Conservation (phyloP, 2,888 invertebrate species). For the Timema podura region DNA sequence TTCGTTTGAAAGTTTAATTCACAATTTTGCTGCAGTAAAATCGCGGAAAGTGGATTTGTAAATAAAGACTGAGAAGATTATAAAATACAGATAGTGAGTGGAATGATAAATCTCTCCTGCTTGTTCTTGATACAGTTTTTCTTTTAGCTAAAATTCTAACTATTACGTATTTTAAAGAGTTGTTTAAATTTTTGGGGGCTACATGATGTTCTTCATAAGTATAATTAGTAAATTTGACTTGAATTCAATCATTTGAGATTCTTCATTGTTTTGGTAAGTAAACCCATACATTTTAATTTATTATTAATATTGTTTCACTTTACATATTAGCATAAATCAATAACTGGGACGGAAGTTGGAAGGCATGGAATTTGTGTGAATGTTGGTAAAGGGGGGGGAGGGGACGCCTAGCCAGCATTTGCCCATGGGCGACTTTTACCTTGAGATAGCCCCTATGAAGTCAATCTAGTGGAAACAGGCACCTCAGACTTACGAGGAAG, state of each 20-base stretch:
- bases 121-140: not conserved
- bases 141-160: not conserved
- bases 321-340: not conserved
- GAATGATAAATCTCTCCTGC: too few relatives aligned
- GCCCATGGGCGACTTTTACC: conserved; percentile 4
- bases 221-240: not conserved
- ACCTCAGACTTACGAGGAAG: too few relatives aligned
- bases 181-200: not conserved
- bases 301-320: not conserved
- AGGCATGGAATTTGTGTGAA: not conserved
- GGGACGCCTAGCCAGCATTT: not conserved
- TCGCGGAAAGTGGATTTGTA: not conserved
- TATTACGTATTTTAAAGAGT: not conserved
- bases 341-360: too few relatives aligned
- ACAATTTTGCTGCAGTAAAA: not conserved
- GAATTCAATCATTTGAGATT: not conserved
- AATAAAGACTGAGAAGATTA: not conserved
- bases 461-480: not conserved
- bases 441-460: not conserved
- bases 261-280: not conserved
- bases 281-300: not conserved
- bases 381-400: not conserved
- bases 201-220: not conserved
- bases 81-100: not conserved
- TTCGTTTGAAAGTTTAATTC: not conserved